These are phyloP conservation scores for Rhyacophila evoluta DNA, from an alignment of 2,888 invertebrate species.

Conservation along the genomic window DNA sequence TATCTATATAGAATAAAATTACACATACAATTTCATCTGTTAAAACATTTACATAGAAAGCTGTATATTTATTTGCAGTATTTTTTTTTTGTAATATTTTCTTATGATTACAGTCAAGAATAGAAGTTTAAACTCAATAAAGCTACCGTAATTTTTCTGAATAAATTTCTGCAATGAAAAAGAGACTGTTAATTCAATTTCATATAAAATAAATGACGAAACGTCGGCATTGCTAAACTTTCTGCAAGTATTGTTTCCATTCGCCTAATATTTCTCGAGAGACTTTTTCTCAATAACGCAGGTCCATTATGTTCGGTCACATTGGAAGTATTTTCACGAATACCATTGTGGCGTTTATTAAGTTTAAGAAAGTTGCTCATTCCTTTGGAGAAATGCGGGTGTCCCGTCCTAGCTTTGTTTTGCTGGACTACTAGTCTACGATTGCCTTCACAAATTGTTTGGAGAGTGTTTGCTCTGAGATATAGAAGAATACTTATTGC, in stretches of 20 bases:
- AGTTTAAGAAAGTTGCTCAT: conserved; percentile 45
- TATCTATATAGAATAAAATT: too few relatives aligned
- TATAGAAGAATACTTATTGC: conserved; percentile 29
- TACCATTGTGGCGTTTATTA: conserved; percentile 48
- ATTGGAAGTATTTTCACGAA: conserved; percentile 44
- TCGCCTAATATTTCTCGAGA: conserved; percentile 37
- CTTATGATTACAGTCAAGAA: neutral
- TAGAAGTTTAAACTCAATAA: conserved; percentile 7
- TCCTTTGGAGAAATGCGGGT: conserved; percentile 44
- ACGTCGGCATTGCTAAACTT: conserved; percentile 6
- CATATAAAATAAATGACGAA: conserved; percentile 26
- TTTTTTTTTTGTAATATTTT: neutral
- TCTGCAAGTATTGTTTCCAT: conserved; percentile 27
- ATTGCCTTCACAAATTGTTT: conserved; percentile 37
- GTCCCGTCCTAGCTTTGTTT: conserved; percentile 37
- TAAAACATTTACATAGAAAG: too few relatives aligned
- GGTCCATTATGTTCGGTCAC: conserved; percentile 42
- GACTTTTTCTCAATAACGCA: conserved; percentile 45
- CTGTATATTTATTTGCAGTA: too few relatives aligned
- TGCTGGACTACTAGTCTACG: conserved; percentile 28
- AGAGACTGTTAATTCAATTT: conserved; percentile 27
- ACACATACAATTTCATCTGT: too few relatives aligned
- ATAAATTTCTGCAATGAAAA: conserved; percentile 4
- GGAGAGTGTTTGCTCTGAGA: conserved; percentile 25
- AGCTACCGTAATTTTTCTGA: neutral